Evolutionary conservation across 2,797 vertebrate species (phyloP).

Genomic region (Sebastes itinus): DNA sequence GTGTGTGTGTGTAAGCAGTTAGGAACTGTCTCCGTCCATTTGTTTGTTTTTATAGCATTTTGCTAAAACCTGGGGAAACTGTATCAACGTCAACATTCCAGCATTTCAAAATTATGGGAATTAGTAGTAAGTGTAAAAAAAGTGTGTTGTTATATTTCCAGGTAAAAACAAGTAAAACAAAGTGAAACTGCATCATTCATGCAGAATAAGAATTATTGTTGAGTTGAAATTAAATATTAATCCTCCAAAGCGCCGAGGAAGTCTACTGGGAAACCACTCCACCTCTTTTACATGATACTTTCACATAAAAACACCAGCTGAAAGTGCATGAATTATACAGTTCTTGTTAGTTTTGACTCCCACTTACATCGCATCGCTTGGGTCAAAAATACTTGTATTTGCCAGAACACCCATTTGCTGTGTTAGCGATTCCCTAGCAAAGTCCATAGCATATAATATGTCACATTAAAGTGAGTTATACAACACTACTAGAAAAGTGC

Average conservation of each 20-base stretch:
- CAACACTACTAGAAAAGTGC: not conserved
- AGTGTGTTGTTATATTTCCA: not conserved
- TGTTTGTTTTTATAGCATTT: not conserved
- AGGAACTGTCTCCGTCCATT: not conserved
- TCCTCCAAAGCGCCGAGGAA: not conserved
- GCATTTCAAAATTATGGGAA: not conserved
- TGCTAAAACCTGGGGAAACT: not conserved
- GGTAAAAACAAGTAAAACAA: not conserved
- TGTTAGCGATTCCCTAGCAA: not conserved
- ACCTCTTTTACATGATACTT: not conserved
- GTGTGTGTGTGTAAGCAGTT: not conserved
- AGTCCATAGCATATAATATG: not conserved
- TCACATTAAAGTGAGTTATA: not conserved
- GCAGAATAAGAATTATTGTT: not conserved
- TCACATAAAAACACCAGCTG: not conserved
- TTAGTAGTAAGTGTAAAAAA: not conserved
- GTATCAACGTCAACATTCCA: accelerated
- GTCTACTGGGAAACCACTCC: not conserved
- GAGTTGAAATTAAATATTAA: not conserved
- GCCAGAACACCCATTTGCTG: not conserved
- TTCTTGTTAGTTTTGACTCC: not conserved
- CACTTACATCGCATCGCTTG: not conserved
- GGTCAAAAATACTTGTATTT: not conserved
- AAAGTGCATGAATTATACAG: not conserved
- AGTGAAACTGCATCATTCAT: not conserved